phyloP scores from a whole-genome alignment of 2,888 invertebrate genomes.

The Leptinotarsa tumamoca region DNA sequence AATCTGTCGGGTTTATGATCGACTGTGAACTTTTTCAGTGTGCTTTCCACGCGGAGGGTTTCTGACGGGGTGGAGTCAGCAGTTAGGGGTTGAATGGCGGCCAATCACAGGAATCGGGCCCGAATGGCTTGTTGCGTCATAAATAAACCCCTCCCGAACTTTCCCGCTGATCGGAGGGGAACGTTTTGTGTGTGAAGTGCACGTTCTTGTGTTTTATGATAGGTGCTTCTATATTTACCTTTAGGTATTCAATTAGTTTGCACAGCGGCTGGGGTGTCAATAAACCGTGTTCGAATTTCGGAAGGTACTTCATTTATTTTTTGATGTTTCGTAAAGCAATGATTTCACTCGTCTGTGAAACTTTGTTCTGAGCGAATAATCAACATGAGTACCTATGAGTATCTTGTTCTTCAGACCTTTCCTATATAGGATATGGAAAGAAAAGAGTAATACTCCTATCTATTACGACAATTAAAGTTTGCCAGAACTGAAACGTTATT shows the following conservation, averaged over 20 bases:
- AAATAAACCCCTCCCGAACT: slow-evolving; percentile 58
- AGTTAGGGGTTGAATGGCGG: slow-evolving; percentile 57
- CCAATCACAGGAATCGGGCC: slow-evolving; percentile 60
- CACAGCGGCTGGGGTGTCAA: slow-evolving; percentile 31
- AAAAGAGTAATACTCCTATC: too few species aligned
- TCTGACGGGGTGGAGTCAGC: slow-evolving; percentile 58
- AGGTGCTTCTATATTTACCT: slow-evolving; percentile 47
- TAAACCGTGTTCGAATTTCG: slow-evolving; percentile 21
- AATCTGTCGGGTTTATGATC: slow-evolving; percentile 64
- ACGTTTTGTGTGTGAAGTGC: slow-evolving; percentile 35
- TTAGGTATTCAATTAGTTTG: slow-evolving; percentile 48
- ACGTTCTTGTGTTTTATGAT: slow-evolving; percentile 50
- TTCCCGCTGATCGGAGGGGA: slow-evolving; percentile 38
- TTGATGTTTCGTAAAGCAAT: background rate
- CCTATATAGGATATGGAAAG: too few species aligned
- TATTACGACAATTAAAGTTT: too few species aligned
- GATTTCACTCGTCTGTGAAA: background rate
- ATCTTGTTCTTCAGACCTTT: too few species aligned
- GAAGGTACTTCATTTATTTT: background rate
- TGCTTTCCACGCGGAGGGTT: slow-evolving; percentile 54
- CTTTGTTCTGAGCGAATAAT: background rate
- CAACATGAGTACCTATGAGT: too few species aligned
- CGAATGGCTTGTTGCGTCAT: slow-evolving; percentile 61
- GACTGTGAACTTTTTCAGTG: slow-evolving; percentile 62
- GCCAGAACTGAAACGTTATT: too few species aligned